Evolutionary conservation across 2,888 invertebrate genomes (phyloP).

Genomic region (Xestoiulus laeticollis): DNA sequence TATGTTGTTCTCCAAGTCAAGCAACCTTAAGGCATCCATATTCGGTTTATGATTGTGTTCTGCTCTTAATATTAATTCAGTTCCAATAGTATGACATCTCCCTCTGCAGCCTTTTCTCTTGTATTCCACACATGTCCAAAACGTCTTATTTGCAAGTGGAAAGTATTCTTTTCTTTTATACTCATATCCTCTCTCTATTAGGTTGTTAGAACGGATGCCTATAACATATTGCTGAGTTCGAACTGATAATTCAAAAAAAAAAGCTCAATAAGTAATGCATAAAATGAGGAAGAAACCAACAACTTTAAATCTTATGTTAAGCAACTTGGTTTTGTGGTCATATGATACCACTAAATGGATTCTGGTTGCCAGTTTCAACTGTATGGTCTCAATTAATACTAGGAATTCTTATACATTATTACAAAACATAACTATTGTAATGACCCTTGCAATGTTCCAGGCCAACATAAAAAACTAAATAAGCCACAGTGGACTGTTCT

Average conservation of each 20-base stretch:
- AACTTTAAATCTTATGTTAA: too few species aligned
- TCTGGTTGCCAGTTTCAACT: not conserved
- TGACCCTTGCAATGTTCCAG: not conserved
- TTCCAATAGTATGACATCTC: conserved; percentile 46
- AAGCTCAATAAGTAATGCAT: not conserved
- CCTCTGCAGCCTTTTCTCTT: conserved; percentile 13
- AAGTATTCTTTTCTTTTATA: conserved; percentile 37
- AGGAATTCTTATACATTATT: not conserved
- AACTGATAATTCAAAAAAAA: conserved; percentile 25
- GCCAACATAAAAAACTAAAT: not conserved
- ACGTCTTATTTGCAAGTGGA: conserved; percentile 15
- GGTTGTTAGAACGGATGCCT: conserved; percentile 5
- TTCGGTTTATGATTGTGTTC: conserved; percentile 19
- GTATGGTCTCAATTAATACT: too few species aligned
- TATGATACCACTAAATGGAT: not conserved
- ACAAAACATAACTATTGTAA: not conserved
- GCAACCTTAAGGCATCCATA: not conserved
- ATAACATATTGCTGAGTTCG: not conserved
- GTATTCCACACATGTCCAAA: conserved; percentile 40
- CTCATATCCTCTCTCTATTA: conserved; percentile 29
- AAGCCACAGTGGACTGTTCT: not conserved
- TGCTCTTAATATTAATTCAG: conserved; percentile 4
- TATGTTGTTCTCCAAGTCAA: conserved; percentile 5
- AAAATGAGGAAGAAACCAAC: not conserved
- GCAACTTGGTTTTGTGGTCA: not conserved